Evolutionary conservation across 2,113 vertebrate species (phyloP), one percentile per base, ranked within the genome.

Genomic region (Pica pica): DNA sequence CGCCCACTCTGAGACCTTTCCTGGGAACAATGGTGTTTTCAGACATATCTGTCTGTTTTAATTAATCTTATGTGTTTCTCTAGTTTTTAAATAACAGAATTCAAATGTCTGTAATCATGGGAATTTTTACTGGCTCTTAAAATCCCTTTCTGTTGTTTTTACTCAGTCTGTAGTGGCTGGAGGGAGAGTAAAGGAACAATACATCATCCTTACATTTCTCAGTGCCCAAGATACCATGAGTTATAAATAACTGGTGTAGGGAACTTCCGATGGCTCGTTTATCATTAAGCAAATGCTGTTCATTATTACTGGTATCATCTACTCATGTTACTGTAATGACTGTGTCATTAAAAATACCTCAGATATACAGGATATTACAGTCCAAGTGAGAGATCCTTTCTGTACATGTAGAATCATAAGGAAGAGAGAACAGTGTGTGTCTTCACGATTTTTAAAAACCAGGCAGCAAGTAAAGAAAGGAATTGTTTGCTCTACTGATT

Each of bases 71-170:
- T 23, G 13, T 68, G 10, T 87, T 71, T n/a, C 41, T 91, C 19
- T 71, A 26, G 9, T 47, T 95, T 87, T 94, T 61, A 76, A 83
- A 76, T 83, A 92, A 44, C 22, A 39, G 44, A 87, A 88, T 56
- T n/a, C 63, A 73, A 83, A 22, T 35, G 13, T 86, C 63, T 92
- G 33, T 79, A 67, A 44, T 82, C 2, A 0, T 89, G 81, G 57
- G 60, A 97, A 93, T 75, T 87, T 83, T 91, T 81, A 39, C 39
- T 71, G 47, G 21, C 78, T 93, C 41, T 78, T 82, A 68, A 93
- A 93, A 75, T 26, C 13, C 3, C 11, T 64, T 75, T 89, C 24
- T 83, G 33, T 53, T 96, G 39, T 75, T 93, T 87, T 95, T 52
- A 63, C 28, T 89, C 21, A 31, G 61, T 93, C 64, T 82, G n/a